phyloP scores from a whole-genome alignment of 1,140 invertebrate species.

The Nasonia giraulti region DNA sequence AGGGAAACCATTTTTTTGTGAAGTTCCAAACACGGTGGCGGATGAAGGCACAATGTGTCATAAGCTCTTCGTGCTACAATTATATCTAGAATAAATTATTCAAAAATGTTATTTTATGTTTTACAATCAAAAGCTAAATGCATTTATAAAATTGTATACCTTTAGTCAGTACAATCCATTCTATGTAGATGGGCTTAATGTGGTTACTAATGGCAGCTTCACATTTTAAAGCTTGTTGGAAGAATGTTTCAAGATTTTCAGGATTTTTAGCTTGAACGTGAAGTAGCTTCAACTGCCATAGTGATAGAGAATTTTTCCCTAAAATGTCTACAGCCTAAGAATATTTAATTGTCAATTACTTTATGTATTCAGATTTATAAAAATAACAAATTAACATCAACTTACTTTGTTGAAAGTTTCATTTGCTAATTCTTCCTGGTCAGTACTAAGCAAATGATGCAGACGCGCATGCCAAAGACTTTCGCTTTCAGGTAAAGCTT shows the following conservation, averaged over 20 bases:
- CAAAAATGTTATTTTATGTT: not conserved
- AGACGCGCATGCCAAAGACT: slow-evolving; percentile 73
- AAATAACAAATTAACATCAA: slow-evolving; percentile 15
- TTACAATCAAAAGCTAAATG: not conserved
- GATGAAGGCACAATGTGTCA: slow-evolving; percentile 63
- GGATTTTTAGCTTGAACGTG: slow-evolving; percentile 69
- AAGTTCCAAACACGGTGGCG: slow-evolving; percentile 72
- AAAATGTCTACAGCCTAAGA: slow-evolving; percentile 68
- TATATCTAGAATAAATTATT: slow-evolving; percentile 63
- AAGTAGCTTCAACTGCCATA: slow-evolving; percentile 73
- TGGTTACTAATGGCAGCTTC: slow-evolving; percentile 64
- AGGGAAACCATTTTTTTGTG: slow-evolving; percentile 75
- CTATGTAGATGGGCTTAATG: slow-evolving; percentile 73
- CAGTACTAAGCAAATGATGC: slow-evolving; percentile 65
- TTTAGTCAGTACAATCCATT: slow-evolving; percentile 72
- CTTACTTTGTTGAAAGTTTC: slow-evolving; percentile 65
- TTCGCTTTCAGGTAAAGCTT: slow-evolving; percentile 68
- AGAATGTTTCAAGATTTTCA: slow-evolving; percentile 71
- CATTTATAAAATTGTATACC: slow-evolving; percentile 55
- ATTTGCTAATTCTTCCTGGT: slow-evolving; percentile 62
- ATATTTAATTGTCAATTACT: slow-evolving; percentile 35
- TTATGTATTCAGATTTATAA: slow-evolving; percentile 4
- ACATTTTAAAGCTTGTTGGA: slow-evolving; percentile 68
- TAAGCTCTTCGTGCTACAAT: slow-evolving; percentile 70
- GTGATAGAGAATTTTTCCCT: slow-evolving; percentile 67